Evolutionary conservation across 2,113 vertebrate species (phyloP), one percentile per base, ranked within the genome.

Genomic region (Tiliqua scincoides): DNA sequence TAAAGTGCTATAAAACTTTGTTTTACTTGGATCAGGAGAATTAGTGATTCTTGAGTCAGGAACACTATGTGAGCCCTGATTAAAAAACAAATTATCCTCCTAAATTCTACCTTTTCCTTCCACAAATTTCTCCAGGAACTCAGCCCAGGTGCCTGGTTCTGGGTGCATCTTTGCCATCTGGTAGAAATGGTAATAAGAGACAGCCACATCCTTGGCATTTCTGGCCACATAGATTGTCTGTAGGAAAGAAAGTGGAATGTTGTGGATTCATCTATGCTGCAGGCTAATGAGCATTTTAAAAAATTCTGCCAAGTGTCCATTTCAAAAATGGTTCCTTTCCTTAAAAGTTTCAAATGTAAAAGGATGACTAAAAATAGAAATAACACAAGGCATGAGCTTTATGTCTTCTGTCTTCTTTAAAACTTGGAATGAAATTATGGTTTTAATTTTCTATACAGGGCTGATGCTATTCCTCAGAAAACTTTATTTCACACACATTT

Each of bases 181-280:
- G 74, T 95, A 85, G 92, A 98, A 98, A 89, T 97, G 96, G 92
- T 94, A 97, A 84, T 95, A 97, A 78, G 97, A 98, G 35, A 97
- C 61, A 3, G 84, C 94, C 0, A 95, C 96, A 82, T 97, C 97
- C 89, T 98, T 97, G 52, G 96, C 93, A 85, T 97, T 98, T 40
- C 91, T 89, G 37, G 96, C 96, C 77, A 97, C 79, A 11, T 96
- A 98, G 85, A 98, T 91, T 10, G 97, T 88, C 97, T 98, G 61
- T 21, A 12, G 65, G 10, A 81, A 57, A 59, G 85, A 1, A 4
- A 0, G 85, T 25, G 7, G 18, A n/a, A 18, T 3, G 12, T 6
- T 82, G 32, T 6, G 2, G 35, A 3, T 43, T 73, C 27, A 12
- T 27, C 23, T 9, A 65, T 65, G 63, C 23, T 6, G 23, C 63